These are phyloP conservation scores for Ecdyonurus torrentis DNA, from an alignment of 2,888 invertebrate genomes.

Conservation along the genomic window DNA sequence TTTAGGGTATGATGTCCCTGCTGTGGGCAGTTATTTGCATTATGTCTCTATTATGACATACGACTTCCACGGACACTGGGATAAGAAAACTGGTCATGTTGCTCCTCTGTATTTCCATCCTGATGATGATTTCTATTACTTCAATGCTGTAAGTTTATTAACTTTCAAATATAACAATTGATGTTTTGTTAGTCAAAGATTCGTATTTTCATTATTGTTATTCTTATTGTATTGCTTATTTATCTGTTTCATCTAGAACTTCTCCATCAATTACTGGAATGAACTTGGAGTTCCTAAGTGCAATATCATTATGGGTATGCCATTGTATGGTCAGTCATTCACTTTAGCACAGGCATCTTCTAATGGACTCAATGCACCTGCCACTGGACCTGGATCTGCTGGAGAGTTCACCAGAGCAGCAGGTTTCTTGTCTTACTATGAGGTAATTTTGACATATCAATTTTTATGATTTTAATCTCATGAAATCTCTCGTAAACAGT, in stretches of 20 bases:
- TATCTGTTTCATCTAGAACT: constrained; percentile 43
- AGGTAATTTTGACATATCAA: constrained; percentile 39
- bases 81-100: constrained; percentile 78
- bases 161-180: background rate
- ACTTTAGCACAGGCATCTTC: constrained; percentile 41
- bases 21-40: constrained; percentile 55
- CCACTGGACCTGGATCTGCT: constrained; percentile 59
- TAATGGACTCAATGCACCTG: constrained; percentile 55
- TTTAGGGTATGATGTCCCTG: constrained; percentile 57
- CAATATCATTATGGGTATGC: constrained; percentile 62
- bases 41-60: constrained; percentile 90
- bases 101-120: constrained; percentile 71
- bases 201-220: too few relatives aligned
- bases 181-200: background rate
- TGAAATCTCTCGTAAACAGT: too few relatives aligned
- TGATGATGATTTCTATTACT: constrained; percentile 63
- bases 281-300: constrained; percentile 41
- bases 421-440: constrained; percentile 78
- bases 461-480: background rate
- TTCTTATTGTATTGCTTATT: constrained; percentile 6
- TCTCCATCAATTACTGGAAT: constrained; percentile 55
- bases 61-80: constrained; percentile 86
- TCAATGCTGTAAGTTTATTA: constrained; percentile 50
- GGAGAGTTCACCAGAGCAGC: constrained; percentile 74
- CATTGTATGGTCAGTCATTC: constrained; percentile 76